phyloP scores from a whole-genome alignment of 2,888 invertebrate genomes.

The Agriopis marginaria region DNA sequence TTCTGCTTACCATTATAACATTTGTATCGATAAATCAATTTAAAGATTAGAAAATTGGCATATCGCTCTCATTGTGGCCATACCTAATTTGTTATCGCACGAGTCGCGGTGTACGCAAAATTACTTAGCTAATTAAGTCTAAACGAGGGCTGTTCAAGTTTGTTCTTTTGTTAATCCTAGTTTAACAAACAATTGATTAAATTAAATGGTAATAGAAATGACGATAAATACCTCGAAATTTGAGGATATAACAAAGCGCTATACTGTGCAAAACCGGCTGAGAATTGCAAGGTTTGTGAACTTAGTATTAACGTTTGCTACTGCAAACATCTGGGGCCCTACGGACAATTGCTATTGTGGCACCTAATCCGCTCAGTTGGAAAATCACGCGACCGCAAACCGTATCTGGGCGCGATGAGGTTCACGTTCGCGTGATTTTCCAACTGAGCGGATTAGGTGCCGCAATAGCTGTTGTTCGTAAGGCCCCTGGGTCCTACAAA shows the following conservation, averaged over 20 bases:
- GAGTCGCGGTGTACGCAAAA: constrained; percentile 51
- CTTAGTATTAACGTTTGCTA: background rate
- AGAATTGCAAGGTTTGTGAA: background rate
- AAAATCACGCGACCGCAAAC: too few species aligned
- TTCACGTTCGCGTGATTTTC: too few species aligned
- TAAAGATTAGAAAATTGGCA: background rate
- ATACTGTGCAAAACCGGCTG: background rate
- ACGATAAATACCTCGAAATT: background rate
- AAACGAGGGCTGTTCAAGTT: constrained; percentile 45
- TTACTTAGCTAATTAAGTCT: constrained; percentile 56
- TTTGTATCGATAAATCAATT: background rate
- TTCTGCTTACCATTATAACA: too few species aligned
- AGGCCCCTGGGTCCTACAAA: too few species aligned
- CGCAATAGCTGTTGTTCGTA: too few species aligned
- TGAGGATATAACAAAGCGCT: background rate
- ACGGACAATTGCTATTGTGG: too few species aligned
- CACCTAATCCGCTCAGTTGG: too few species aligned
- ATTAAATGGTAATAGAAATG: background rate
- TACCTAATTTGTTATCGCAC: constrained; percentile 34
- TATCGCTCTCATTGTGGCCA: constrained; percentile 40
- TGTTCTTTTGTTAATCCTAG: constrained; percentile 36
- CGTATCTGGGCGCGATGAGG: too few species aligned
- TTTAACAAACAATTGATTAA: background rate
- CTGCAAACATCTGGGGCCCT: too few species aligned
- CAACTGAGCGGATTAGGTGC: too few species aligned